Percentiles rank a stretch among this genome's conserved stretches.
These are phyloP conservation scores for Physeter macrocephalus DNA, from an alignment of 2,113 vertebrate species.

Conservation along the genomic window DNA sequence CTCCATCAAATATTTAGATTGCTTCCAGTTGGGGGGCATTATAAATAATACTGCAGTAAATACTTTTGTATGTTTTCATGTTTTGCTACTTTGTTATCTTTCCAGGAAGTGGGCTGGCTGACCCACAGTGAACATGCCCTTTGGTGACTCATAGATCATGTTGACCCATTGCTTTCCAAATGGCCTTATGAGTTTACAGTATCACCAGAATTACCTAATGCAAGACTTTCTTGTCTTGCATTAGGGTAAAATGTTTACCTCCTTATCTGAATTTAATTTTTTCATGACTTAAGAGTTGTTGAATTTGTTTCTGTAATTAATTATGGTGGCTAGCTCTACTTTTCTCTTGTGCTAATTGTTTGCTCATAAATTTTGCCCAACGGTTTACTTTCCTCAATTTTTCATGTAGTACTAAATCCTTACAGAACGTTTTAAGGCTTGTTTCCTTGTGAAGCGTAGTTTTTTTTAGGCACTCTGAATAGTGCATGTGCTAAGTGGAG, in stretches of 20 bases:
- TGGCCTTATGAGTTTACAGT: rapidly evolving
- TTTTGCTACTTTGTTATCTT: not conserved
- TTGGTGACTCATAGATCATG: not conserved
- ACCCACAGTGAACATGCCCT: not conserved
- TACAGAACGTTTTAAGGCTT: not conserved
- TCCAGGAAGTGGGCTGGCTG: not conserved
- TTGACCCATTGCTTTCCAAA: not conserved
- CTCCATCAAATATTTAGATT: not conserved
- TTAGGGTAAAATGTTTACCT: not conserved
- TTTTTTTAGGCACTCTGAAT: not conserved
- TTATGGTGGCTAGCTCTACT: not conserved
- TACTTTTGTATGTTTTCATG: not conserved
- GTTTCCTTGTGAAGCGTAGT: not conserved
- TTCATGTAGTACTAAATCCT: not conserved
- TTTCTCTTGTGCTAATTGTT: not conserved
- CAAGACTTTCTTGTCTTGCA: not conserved
- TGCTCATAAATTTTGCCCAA: not conserved
- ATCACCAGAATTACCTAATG: not conserved
- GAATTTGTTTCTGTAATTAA: not conserved
- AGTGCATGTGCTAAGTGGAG: not conserved
- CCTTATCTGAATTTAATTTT: not conserved
- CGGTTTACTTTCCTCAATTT: not conserved
- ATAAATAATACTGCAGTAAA: not conserved
- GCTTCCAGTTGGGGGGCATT: not conserved
- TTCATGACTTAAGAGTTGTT: not conserved